Evolutionary conservation across 2,888 invertebrate species (phyloP), one percentile per base, ranked within the genome.

Genomic region (Crossocerus cetratus): DNA sequence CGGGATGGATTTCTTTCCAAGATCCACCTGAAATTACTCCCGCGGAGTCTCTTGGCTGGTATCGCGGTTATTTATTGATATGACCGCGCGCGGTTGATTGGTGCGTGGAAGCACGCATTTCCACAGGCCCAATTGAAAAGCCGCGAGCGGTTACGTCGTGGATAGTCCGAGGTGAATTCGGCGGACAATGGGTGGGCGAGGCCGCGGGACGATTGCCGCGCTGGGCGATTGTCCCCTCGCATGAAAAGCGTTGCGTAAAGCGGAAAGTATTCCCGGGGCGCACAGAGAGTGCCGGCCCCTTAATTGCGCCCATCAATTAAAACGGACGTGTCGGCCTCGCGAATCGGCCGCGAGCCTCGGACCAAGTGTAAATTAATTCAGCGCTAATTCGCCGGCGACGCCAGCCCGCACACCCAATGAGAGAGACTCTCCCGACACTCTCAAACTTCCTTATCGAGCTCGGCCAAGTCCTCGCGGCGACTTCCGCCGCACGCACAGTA

Each of bases 311-410:
- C 63, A 22, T 60, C 71, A 80, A 73, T 75, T 76, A 66, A 76
- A 75, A 75, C 80, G 76, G 75, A 72, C 69, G 45, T 68, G 67
- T 72, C 45, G 78, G 74, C 72, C 59, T 59, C 62, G 49, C 21
- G 58, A 65, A 68, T 63, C 65, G 66, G 60, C 62, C 76, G 69
- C 56, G 53, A 61, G 65, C 59, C 59, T 76, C 66, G 73, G 78
- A 78, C 76, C 74, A 76, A 81, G 72, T 60, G 76, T 73, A 70
- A 81, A 80, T 78, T 78, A 81, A 78, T 80, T 81, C 76, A 76
- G 63, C 72, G 73, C 73, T 82, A 81, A 80, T 78, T 80, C 69
- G 11, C 32, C 11, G 32, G 65, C 58, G 44, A 69, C 67, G 61
- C 22, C 55, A 2, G 54, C 56, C 58, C 60, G 58, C 49, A 62